Evolutionary conservation across 2,888 invertebrate genomes (phyloP), one percentile per base, ranked within the genome.

Genomic region (Drosophila sordidula): DNA sequence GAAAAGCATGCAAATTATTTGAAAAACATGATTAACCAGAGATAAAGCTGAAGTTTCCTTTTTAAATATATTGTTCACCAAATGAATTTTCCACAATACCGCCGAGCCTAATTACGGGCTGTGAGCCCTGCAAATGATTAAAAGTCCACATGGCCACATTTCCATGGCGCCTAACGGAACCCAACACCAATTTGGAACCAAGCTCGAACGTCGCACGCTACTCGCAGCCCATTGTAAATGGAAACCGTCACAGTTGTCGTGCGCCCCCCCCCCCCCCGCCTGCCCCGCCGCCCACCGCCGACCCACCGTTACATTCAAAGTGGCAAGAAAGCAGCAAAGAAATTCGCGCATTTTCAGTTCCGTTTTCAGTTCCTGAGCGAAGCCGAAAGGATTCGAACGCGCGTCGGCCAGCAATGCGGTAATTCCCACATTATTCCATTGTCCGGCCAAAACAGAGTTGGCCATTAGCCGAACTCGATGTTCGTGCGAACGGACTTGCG

Each of bases 371-470:
- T 89, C 89, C 89, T 87, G 83, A 85, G 79, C 85, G 87, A 85
- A 90, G 87, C 89, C 89, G 91, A 91, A 91, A 91, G 91, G 91
- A 91, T 89, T 91, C 89, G 79, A 89, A 91, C 91, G 91, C 87
- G 87, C 75, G 78, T 71, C 72, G 70, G 66, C 62, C 68, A 68
- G 65, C 59, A 74, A 62, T 79, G 79, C 83, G 83, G 86, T 80
- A 87, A 80, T 78, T 45, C 45, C 50, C 54, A 51, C 34, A 39
- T 25, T 44, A 67, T 64, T 47, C 38, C 29, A 42, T 29, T 69
- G 49, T n/a, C 52, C 45, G 55, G 59, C 42, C 41, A 32, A 36
- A 26, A 32, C 5, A 26, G 34, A 29, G 32, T 32, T n/a, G n/a
- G n/a, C 4, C 32, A 12, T 42, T 25, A 25, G 12, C 14, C 9